A percentile compares a stretch with the other conserved stretches of the same genome.
These are phyloP conservation scores for Eulemur rubriventer DNA, from an alignment of 2,797 vertebrate species.

Conservation along the genomic window DNA sequence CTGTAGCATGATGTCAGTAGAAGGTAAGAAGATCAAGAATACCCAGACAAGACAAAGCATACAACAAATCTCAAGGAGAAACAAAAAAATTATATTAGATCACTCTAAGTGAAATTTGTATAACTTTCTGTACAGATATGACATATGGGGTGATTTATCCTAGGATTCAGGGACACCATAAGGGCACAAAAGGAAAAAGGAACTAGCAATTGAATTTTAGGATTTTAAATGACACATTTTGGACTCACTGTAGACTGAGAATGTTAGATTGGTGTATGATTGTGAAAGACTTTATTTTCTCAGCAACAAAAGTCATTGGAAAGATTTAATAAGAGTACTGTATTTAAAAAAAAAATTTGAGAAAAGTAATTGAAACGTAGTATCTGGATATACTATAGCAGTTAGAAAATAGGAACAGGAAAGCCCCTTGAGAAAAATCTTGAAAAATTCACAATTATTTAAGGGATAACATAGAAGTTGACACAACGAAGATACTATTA, in stretches of 20 bases:
- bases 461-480: no score
- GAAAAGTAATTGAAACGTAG: background rate
- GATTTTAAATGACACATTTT: background rate
- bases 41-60: background rate
- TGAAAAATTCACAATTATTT: no score
- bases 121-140: background rate
- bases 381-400: background rate
- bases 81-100: background rate
- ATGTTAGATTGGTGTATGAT: background rate
- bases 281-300: background rate
- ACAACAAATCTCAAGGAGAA: background rate
- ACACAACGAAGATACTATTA: background rate
- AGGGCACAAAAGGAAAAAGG: background rate
- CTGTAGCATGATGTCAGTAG: background rate
- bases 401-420: background rate
- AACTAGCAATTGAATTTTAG: background rate
- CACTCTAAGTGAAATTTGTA: background rate
- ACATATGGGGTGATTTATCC: background rate
- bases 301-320: background rate
- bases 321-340: background rate
- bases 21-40: background rate
- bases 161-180: background rate
- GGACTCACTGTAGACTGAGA: background rate
- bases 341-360: background rate
- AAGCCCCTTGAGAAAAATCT: background rate